phyloP scores from a whole-genome alignment of 2,113 vertebrate genomes.

The Enhydra lutris region DNA sequence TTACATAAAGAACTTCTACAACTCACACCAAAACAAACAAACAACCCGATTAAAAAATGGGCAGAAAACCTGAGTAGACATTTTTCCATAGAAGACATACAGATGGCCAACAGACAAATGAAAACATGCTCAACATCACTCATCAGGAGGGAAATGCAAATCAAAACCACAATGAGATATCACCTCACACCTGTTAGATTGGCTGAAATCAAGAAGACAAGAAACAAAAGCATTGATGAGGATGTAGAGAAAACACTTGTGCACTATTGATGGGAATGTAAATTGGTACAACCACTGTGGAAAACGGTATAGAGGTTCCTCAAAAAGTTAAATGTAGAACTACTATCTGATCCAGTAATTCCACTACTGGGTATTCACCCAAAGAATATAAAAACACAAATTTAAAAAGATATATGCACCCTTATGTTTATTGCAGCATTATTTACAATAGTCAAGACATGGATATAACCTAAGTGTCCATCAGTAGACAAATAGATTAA shows the following conservation, averaged over 20 bases:
- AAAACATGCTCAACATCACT: neutral
- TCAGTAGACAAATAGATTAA: neutral
- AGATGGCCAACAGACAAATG: neutral
- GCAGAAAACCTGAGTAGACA: neutral
- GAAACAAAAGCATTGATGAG: neutral
- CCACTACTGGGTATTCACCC: neutral
- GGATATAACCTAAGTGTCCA: neutral
- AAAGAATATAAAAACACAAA: neutral
- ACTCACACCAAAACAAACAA: neutral
- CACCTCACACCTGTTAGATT: neutral
- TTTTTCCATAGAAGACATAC: neutral
- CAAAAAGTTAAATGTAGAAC: neutral
- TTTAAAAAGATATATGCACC: no score
- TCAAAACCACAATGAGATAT: neutral
- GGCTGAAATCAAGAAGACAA: neutral
- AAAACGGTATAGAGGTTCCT: neutral
- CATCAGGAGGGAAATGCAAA: neutral
- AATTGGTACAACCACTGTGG: neutral
- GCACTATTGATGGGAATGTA: neutral
- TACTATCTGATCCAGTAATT: neutral
- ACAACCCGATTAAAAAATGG: neutral
- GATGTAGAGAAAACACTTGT: neutral
- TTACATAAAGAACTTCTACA: neutral
- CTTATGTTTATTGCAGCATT: no score
- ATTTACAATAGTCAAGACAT: neutral